Percentiles rank a stretch among this genome's conserved stretches.
Evolutionary conservation across 2,797 vertebrate genomes (phyloP).

Genomic region (Sphenodon punctatus): DNA sequence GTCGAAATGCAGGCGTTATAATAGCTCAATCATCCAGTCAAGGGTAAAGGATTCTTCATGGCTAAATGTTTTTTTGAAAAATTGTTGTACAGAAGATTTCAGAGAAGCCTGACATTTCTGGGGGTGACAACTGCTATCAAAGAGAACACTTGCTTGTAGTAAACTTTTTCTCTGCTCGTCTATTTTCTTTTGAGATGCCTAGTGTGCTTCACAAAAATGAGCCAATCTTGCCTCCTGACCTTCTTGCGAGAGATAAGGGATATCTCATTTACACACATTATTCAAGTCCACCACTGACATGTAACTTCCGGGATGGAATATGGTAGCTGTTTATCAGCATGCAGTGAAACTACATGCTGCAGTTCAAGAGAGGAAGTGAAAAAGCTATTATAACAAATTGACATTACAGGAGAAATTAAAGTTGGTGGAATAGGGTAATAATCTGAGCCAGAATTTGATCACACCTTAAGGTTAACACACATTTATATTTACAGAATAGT

Average conservation of each 20-base stretch:
- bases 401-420: neutral
- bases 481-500: neutral
- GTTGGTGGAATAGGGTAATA: neutral
- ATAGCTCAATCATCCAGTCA: rapidly evolving
- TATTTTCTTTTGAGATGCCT: neutral
- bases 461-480: neutral
- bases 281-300: neutral
- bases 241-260: neutral
- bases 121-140: rapidly evolving
- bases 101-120: neutral
- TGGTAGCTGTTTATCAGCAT: neutral
- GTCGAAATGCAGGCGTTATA: rapidly evolving
- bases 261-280: neutral
- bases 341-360: neutral
- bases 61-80: neutral
- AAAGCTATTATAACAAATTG: neutral
- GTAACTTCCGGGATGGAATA: neutral
- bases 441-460: neutral
- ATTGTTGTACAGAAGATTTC: no score
- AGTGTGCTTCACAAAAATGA: neutral
- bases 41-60: neutral
- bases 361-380: neutral
- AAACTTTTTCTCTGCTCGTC: neutral
- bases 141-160: rapidly evolving
- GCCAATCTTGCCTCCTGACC: neutral